A percentile compares a stretch with the other conserved stretches of the same genome.
phyloP scores from a whole-genome alignment of 35 echinoderm and acorn worm genomes.

The Strongylocentrotus purpuratus region DNA sequence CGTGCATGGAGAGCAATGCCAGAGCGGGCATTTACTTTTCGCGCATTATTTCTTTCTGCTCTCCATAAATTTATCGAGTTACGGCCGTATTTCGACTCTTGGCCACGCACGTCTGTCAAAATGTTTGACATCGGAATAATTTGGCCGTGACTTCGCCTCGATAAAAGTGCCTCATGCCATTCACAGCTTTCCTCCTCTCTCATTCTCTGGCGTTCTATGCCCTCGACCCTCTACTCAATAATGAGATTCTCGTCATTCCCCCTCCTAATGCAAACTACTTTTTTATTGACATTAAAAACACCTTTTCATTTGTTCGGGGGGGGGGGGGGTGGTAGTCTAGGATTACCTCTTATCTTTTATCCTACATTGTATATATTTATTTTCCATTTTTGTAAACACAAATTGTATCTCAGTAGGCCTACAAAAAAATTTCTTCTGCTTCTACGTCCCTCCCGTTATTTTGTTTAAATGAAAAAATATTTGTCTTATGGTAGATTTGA shows the following conservation, averaged over 20 bases:
- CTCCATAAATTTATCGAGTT: constrained; percentile 18
- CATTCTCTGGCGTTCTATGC: not conserved
- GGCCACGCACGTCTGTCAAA: constrained; percentile 39
- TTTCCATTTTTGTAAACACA: too few relatives aligned
- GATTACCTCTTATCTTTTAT: too few relatives aligned
- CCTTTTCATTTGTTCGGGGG: not conserved
- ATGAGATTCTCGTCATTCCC: not conserved
- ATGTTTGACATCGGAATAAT: constrained; percentile 42
- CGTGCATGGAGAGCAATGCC: not conserved
- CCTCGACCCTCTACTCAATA: not conserved
- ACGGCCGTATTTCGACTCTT: constrained; percentile 15
- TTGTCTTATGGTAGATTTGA: too few relatives aligned
- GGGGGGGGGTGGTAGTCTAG: too few relatives aligned
- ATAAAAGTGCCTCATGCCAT: not conserved
- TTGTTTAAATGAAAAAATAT: too few relatives aligned
- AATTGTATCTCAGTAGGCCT: too few relatives aligned
- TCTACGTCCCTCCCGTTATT: too few relatives aligned
- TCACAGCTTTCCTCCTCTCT: not conserved
- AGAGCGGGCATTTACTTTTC: not conserved
- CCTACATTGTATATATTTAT: too few relatives aligned
- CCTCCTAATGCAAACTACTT: not conserved
- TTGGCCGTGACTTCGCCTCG: constrained; percentile 18
- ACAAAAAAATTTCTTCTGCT: too few relatives aligned
- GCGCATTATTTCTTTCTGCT: constrained; percentile 2
- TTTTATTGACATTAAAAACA: not conserved